Conservation (phyloP, 2,113 vertebrate genomes). For the Tetrax tetrax region DNA sequence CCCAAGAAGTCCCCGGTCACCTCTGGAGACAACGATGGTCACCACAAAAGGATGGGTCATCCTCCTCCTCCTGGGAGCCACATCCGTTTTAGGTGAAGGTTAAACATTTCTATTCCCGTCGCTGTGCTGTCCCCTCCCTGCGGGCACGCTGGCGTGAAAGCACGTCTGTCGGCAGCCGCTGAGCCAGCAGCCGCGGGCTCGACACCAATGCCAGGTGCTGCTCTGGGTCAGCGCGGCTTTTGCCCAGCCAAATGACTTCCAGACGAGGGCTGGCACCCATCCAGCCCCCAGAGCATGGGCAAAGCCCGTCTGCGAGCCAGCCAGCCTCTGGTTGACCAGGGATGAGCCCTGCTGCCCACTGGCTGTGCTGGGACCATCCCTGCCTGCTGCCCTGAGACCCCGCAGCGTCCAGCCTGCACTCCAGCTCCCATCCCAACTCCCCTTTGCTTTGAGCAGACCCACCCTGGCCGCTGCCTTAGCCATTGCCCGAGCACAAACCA, state of each 20-base stretch:
- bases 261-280: not conserved
- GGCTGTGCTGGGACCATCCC: not conserved
- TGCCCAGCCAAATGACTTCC: not conserved
- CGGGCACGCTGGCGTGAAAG: rapidly evolving
- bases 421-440: not conserved
- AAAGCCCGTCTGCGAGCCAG: not conserved
- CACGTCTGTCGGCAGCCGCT: rapidly evolving
- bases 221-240: rapidly evolving
- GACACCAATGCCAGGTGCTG: rapidly evolving
- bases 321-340: not conserved
- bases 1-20: not conserved
- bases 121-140: rapidly evolving
- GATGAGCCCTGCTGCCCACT: not conserved
- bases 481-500: rapidly evolving
- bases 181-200: not conserved
- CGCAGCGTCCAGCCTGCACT: rapidly evolving
- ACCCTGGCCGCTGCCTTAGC: not conserved
- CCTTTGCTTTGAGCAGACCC: not conserved
- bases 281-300: not conserved
- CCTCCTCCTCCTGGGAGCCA: constrained; percentile 28
- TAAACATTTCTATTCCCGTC: rapidly evolving
- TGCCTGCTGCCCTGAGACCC: not conserved
- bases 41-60: not conserved
- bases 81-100: constrained; percentile 23
- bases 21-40: not conserved